Conservation (phyloP, 2,113 vertebrate species). For the Coturnix japonica region DNA sequence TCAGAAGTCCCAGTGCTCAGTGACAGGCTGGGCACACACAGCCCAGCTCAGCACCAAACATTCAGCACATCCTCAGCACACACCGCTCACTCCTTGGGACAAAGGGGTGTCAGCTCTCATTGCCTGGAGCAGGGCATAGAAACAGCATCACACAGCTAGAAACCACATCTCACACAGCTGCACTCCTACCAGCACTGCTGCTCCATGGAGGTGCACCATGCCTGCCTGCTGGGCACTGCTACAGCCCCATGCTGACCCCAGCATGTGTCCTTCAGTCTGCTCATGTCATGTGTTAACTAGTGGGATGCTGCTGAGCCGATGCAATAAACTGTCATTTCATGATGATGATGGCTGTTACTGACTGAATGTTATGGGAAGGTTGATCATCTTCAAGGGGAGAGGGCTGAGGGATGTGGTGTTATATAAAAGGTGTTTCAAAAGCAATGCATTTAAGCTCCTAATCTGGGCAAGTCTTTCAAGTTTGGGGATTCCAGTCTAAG, state of each 20-base stretch:
- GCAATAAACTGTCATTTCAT: accelerated
- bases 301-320: background rate
- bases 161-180: background rate
- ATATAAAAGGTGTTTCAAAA: conserved; percentile 39
- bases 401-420: background rate
- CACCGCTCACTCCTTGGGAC: background rate
- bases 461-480: conserved; percentile 48
- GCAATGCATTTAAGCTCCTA: background rate
- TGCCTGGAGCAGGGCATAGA: background rate
- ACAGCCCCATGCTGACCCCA: background rate
- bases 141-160: background rate
- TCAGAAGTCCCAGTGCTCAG: background rate
- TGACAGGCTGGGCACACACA: background rate
- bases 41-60: background rate
- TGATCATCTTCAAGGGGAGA: accelerated
- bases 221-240: background rate
- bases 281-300: too few relatives aligned
- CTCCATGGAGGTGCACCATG: accelerated
- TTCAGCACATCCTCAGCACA: background rate
- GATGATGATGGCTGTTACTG: background rate
- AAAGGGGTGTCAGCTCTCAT: background rate
- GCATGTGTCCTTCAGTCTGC: too few relatives aligned
- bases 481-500: background rate
- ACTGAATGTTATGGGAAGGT: accelerated
- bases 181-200: background rate